Evolutionary conservation across 1,140 invertebrate genomes (phyloP), one percentile per base, ranked within the genome.

Genomic region (Drosophila parabipectinata): DNA sequence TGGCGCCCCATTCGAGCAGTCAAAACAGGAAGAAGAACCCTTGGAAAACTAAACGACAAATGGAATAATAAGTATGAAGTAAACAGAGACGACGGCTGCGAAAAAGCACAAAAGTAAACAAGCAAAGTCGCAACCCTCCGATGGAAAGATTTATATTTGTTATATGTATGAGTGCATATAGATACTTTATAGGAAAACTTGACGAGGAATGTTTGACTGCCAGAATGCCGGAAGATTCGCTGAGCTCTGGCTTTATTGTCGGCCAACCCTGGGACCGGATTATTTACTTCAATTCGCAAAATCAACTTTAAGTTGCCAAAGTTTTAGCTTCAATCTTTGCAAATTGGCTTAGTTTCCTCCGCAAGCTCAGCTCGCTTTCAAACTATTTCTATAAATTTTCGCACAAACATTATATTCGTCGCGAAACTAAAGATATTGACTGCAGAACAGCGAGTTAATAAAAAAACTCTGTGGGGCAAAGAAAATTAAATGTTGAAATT

Each of bases 21-120:
- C 67, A 71, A 71, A 71, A 71, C 67, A 69, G 64, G 67, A 71
- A 71, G 67, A 57, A 71, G 52, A 39, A 66, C 28, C 44, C 52
- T 71, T 50, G 57, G 63, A 68, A 56, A 71, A 48, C 63, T 71
- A 71, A 71, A 56, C 67, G 67, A 71, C 64, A 71, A 71, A 71
- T 71, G 67, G 67, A 71, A 71, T 71, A 71, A 71, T 69, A 71
- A 71, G 67, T 67, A 71, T 48, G 34, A 50, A 71, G 67, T 71
- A 71, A 71, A 71, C 67, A 71, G 64, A 69, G 66, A 57, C 52
- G 64, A 69, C 64, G 67, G 54, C 66, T 57, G 66, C 66, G 66
- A 32, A 68, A 45, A 69, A 69, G 64, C 44, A 50, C 32, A 71
- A 71, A 55, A 71, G 63, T 67, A 67, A 67, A 67, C 63, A 67